Evolutionary conservation across 2,113 vertebrate genomes (phyloP).

Genomic region (Manacus vitellinus): DNA sequence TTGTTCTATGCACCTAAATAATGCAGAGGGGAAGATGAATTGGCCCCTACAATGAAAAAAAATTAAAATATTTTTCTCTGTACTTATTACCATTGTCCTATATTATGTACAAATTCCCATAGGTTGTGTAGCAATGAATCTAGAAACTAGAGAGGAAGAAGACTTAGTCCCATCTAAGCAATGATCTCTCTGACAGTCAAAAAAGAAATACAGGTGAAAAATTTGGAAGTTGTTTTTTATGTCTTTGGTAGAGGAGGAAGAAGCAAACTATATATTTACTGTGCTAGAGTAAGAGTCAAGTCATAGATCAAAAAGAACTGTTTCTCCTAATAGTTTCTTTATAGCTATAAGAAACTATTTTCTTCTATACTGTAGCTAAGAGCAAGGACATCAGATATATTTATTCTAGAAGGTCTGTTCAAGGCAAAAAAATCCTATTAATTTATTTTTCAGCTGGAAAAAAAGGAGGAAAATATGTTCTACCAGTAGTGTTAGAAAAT

Average conservation of each 20-base stretch:
- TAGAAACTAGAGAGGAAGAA: not conserved
- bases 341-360: conserved; percentile 5
- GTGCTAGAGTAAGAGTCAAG: not conserved
- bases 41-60: not conserved
- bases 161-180: not conserved
- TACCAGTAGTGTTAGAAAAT: not conserved
- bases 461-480: not conserved
- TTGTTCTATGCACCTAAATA: not conserved
- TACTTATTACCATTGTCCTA: not conserved
- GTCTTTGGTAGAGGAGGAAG: not conserved
- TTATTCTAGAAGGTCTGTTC: not conserved
- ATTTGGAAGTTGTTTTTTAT: not conserved
- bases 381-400: not conserved
- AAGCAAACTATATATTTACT: not conserved
- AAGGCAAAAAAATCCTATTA: not conserved
- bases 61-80: not conserved
- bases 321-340: not conserved
- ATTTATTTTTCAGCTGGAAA: not conserved
- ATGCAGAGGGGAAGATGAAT: not conserved
- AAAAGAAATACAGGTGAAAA: not conserved
- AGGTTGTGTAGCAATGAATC: not conserved
- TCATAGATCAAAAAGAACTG: not conserved
- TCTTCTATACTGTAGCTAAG: not conserved
- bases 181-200: not conserved
- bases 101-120: not conserved